Percentiles rank a stretch among this genome's conserved stretches.
These are phyloP conservation scores for Colinus virginianus DNA, from an alignment of 2,113 vertebrate species.

Conservation along the genomic window DNA sequence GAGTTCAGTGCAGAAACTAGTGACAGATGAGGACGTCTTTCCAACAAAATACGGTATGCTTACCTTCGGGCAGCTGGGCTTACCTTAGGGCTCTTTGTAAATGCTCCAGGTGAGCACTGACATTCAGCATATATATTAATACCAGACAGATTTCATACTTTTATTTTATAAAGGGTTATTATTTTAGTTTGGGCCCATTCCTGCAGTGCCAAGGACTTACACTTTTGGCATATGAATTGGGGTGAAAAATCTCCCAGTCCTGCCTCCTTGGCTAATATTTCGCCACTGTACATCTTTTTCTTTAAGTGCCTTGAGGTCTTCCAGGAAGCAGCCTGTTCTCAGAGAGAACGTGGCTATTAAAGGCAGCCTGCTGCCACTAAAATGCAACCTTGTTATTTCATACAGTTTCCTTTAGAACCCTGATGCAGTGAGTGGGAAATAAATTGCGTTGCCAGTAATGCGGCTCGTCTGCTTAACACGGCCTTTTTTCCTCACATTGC, in stretches of 20 bases:
- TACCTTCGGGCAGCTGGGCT: background rate
- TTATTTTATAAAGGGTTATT: background rate
- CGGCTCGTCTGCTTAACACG: background rate
- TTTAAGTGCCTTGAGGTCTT: background rate
- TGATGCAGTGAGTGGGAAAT: background rate
- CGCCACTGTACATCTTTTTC: background rate
- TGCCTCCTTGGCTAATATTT: background rate
- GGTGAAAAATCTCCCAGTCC: background rate
- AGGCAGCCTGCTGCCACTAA: background rate
- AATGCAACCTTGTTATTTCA: background rate
- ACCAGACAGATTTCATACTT: background rate
- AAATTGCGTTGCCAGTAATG: background rate
- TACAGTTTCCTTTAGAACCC: background rate
- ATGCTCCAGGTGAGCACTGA: background rate
- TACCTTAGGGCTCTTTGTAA: background rate
- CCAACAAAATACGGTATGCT: constrained; percentile 96
- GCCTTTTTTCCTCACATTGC: background rate
- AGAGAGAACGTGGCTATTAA: background rate
- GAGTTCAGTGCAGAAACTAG: constrained; percentile 97
- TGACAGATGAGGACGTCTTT: constrained; percentile 98
- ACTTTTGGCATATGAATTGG: background rate
- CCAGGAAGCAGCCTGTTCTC: background rate
- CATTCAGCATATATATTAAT: rapidly evolving
- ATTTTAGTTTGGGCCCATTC: background rate
- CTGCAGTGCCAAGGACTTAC: background rate